A percentile compares a stretch with the other conserved stretches of the same genome.
phyloP scores from a whole-genome alignment of 2,888 invertebrate genomes.

The Agrochola circellaris region DNA sequence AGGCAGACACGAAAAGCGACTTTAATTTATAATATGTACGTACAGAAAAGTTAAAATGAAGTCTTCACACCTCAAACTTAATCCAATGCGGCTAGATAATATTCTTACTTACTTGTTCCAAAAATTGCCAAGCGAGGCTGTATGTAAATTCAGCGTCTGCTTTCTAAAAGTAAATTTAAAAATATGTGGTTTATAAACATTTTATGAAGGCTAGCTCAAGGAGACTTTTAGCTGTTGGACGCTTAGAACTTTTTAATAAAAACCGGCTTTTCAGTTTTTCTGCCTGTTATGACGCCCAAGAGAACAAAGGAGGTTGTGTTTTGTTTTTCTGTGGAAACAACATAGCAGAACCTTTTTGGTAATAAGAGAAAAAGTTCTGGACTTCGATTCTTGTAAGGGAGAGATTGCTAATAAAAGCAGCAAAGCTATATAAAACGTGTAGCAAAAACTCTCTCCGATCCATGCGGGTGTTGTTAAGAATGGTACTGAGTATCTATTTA shows the following conservation, averaged over 20 bases:
- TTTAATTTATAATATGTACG: no score
- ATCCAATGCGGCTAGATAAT: conserved; percentile 17
- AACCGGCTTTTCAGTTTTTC: conserved; percentile 22
- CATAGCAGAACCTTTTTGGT: no score
- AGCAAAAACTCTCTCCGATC: no score
- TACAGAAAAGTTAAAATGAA: conserved; percentile 10
- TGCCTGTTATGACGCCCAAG: conserved; percentile 23
- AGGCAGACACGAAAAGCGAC: no score
- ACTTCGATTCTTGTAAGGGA: no score
- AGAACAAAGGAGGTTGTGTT: conserved; percentile 22
- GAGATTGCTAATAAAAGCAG: no score
- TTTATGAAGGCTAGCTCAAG: conserved; percentile 27
- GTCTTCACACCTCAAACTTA: conserved; percentile 5
- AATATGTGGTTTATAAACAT: conserved; percentile 50
- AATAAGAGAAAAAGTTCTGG: no score
- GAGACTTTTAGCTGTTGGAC: conserved; percentile 20
- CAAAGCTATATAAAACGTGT: no score
- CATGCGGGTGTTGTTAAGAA: no score
- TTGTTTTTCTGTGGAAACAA: no score
- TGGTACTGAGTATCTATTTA: no score
- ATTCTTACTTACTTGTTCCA: conserved; percentile 17
- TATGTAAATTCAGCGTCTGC: conserved; percentile 47
- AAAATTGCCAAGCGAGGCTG: conserved; percentile 37
- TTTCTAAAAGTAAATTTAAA: conserved; percentile 44
- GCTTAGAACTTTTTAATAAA: conserved; percentile 53